A percentile compares a stretch with the other conserved stretches of the same genome.
phyloP scores from a whole-genome alignment of 2,888 invertebrate species.

The Glyphotaelius pellucidus region DNA sequence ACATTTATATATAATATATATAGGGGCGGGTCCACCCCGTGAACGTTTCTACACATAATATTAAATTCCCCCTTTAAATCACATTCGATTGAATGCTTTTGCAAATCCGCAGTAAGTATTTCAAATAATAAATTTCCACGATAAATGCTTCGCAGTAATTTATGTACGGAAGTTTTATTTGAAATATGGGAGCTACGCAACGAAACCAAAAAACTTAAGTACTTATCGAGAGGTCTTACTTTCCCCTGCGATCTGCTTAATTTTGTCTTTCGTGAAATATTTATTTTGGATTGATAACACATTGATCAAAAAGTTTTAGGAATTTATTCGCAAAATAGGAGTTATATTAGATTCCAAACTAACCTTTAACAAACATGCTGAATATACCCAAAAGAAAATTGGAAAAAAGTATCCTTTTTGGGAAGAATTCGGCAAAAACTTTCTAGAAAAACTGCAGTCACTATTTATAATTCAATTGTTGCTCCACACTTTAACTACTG shows the following conservation, averaged over 20 bases:
- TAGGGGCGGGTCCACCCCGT: neutral
- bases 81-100: neutral
- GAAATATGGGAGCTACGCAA: constrained; percentile 22
- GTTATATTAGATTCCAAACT: no score
- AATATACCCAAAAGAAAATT: no score
- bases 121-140: constrained; percentile 12
- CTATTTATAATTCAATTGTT: no score
- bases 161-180: constrained; percentile 16
- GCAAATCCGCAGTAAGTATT: neutral
- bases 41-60: constrained; percentile 2
- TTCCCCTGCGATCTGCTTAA: neutral
- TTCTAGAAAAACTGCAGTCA: no score
- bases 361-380: no score
- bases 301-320: no score
- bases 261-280: neutral
- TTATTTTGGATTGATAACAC: neutral
- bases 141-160: constrained; percentile 19
- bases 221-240: neutral
- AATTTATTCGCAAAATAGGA: no score
- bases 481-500: no score
- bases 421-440: no score
- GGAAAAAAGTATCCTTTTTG: no score
- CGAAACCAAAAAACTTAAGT: neutral
- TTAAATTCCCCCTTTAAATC: neutral
- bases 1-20: no score